Conservation (phyloP, 2,797 vertebrate genomes). For the Rhabdomys pumilio region DNA sequence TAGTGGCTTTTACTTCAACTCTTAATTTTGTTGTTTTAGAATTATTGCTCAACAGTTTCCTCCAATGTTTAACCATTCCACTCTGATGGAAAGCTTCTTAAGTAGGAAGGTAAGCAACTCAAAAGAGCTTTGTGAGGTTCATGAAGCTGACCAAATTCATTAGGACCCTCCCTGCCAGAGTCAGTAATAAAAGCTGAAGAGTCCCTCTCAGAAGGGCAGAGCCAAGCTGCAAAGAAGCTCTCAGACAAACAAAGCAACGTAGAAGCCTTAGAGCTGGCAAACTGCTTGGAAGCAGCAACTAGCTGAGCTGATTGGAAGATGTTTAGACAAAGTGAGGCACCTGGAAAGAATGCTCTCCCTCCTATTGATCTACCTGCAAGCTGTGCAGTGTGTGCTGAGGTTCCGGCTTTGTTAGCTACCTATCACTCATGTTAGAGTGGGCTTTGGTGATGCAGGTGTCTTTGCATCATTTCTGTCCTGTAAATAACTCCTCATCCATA, state of each 20-base stretch:
- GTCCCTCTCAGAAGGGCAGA: not conserved
- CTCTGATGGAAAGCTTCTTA: not conserved
- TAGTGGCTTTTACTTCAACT: slow-evolving; percentile 36
- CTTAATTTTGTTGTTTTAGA: slow-evolving; percentile 57
- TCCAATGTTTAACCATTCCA: not conserved
- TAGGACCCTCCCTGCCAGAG: not conserved
- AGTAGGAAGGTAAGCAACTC: not conserved
- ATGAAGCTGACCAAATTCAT: not conserved
- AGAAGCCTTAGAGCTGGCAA: not conserved
- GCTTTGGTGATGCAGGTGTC: not conserved
- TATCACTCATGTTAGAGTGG: no score
- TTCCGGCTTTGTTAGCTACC: not conserved
- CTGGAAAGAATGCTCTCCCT: not conserved
- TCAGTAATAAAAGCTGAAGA: not conserved
- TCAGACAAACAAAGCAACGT: not conserved
- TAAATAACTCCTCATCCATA: not conserved
- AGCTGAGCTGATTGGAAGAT: not conserved
- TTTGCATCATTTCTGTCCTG: not conserved
- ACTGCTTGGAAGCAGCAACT: not conserved
- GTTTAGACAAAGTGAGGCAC: not conserved
- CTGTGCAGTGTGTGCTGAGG: not conserved
- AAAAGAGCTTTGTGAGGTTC: not conserved
- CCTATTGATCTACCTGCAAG: not conserved
- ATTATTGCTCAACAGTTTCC: not conserved
- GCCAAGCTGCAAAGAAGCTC: not conserved